Evolutionary conservation across 1,140 invertebrate genomes (phyloP).

Genomic region (Eurosta solidaginis): DNA sequence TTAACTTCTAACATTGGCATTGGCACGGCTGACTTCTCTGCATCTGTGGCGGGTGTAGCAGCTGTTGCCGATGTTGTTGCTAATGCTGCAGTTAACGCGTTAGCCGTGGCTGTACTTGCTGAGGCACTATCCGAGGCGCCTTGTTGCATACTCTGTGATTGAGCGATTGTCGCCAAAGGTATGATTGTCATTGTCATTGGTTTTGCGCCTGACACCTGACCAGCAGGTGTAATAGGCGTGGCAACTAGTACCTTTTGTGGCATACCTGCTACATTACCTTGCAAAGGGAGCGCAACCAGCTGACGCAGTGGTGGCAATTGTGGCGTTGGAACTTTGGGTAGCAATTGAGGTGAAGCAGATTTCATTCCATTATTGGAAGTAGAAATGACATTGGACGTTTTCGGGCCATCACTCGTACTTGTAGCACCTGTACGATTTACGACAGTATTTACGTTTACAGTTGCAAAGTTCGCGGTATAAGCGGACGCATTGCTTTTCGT

Average conservation of each 20-base stretch:
- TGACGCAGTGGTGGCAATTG: slow-evolving; percentile 31
- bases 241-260: slow-evolving; percentile 53
- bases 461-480: neutral
- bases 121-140: too few species aligned
- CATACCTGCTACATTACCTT: slow-evolving; percentile 43
- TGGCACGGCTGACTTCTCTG: slow-evolving; percentile 38
- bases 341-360: slow-evolving; percentile 33
- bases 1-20: slow-evolving; percentile 52
- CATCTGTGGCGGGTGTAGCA: neutral
- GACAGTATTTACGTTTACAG: neutral
- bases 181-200: slow-evolving; percentile 57
- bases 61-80: slow-evolving; percentile 23
- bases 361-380: neutral
- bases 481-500: neutral
- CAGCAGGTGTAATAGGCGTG: slow-evolving; percentile 48
- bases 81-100: neutral
- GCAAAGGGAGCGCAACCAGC: slow-evolving; percentile 40
- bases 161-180: slow-evolving; percentile 49
- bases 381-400: neutral
- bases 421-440: neutral
- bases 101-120: neutral
- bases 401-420: neutral
- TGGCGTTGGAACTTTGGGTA: slow-evolving; percentile 23
- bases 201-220: slow-evolving; percentile 34
- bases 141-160: slow-evolving; percentile 32